Percentiles rank a stretch among this genome's conserved stretches.
Evolutionary conservation across 2,888 invertebrate species (phyloP).

Genomic region (Eupelmus urozonus): DNA sequence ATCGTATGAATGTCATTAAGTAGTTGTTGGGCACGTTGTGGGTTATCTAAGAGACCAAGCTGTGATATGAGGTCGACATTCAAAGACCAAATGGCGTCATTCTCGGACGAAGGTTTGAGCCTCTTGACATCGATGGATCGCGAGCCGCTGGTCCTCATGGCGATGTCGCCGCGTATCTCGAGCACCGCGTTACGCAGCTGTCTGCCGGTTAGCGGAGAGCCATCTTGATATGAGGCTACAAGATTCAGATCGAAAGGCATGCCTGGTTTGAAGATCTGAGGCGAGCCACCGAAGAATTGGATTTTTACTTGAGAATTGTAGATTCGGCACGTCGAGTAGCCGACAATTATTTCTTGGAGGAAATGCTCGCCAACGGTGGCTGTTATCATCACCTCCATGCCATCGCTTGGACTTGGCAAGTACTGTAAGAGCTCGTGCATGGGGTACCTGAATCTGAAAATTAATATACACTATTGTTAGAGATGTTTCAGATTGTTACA

Average conservation of each 20-base stretch:
- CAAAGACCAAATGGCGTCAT: conserved; percentile 89
- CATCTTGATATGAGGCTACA: conserved; percentile 94
- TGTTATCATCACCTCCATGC: conserved; percentile 89
- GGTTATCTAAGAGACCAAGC: conserved; percentile 76
- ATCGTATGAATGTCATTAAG: conserved; percentile 84
- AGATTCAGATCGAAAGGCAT: conserved; percentile 92
- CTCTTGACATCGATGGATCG: conserved; percentile 81
- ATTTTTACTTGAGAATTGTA: conserved; percentile 92
- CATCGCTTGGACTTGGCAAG: conserved; percentile 82
- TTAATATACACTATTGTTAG: no score
- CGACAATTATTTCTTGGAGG: conserved; percentile 90
- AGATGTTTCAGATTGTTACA: no score
- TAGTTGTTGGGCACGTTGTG: conserved; percentile 80
- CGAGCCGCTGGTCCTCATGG: conserved; percentile 82
- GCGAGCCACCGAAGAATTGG: conserved; percentile 91
- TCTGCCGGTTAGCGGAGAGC: conserved; percentile 85
- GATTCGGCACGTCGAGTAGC: conserved; percentile 91
- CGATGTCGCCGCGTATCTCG: conserved; percentile 83
- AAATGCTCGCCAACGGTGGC: conserved; percentile 93
- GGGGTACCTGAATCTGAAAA: conserved; percentile 87
- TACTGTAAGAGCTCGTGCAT: conserved; percentile 86
- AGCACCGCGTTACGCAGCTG: conserved; percentile 83
- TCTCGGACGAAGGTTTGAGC: conserved; percentile 83
- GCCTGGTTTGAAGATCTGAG: conserved; percentile 96
- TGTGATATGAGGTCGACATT: conserved; percentile 64